A percentile compares a stretch with the other conserved stretches of the same genome.
Conservation (phyloP, 1,140 invertebrate genomes). For the Nilaparvata lugens region DNA sequence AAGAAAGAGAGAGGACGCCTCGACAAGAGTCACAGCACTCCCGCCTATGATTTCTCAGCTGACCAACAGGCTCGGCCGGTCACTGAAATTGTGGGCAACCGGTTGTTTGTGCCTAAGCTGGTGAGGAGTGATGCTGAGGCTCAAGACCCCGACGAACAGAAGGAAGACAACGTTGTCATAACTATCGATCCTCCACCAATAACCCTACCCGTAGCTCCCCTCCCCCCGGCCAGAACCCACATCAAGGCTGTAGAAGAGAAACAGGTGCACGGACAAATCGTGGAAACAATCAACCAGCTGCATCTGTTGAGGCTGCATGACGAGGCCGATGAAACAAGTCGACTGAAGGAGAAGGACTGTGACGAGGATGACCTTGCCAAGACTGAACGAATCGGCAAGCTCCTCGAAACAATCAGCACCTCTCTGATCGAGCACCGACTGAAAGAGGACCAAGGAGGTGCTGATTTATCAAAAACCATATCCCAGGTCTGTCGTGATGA, state of each 20-base stretch:
- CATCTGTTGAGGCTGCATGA: slow-evolving; percentile 28
- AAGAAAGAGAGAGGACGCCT: slow-evolving; percentile 43
- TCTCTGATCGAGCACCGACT: slow-evolving; percentile 20
- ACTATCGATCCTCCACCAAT: neutral
- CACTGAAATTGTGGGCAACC: neutral
- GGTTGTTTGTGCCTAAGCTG: neutral
- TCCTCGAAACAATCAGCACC: slow-evolving; percentile 26
- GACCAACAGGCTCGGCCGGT: neutral
- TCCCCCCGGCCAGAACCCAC: too few relatives aligned
- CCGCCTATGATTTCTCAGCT: slow-evolving; percentile 52
- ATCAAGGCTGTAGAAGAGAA: neutral
- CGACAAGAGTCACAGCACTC: slow-evolving; percentile 67
- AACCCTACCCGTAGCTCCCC: too few relatives aligned
- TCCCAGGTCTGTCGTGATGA: slow-evolving; percentile 17
- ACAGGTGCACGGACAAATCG: slow-evolving; percentile 26
- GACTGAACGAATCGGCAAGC: slow-evolving; percentile 16
- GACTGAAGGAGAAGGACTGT: slow-evolving; percentile 4
- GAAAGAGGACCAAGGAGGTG: slow-evolving; percentile 11
- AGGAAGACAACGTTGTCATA: neutral
- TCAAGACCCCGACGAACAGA: neutral
- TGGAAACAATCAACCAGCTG: slow-evolving; percentile 35
- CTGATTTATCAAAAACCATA: slow-evolving; percentile 20
- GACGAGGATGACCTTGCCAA: slow-evolving; percentile 9
- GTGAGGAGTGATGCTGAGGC: neutral
- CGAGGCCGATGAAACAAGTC: slow-evolving; percentile 30